Base-by-base conservation (phyloP, 2,113 vertebrate species). In the Hiodon alosoides region DNA sequence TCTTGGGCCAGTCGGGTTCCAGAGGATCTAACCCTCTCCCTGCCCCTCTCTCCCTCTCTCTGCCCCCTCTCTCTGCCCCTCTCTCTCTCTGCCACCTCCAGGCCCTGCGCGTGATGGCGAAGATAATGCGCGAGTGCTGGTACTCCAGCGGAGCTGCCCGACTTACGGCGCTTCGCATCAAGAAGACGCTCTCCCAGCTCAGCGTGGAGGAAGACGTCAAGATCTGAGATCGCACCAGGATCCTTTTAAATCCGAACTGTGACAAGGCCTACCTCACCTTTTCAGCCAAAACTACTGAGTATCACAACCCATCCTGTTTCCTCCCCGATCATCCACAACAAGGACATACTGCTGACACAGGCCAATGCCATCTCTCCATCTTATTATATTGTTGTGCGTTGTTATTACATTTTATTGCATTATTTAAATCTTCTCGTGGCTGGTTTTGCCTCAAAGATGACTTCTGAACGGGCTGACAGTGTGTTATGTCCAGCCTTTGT, bases 111-210 rank as follows among this genome's bases (percentile, higher is more conserved):
- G 94, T 98, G 78, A 97, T 98, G 95, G 95, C 94, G 6, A 98
- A 96, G 89, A 96, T 98, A 89, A 99, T 98, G 97, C 88, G 95
- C 0, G 97, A 99, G 84, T 99, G 97, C 79, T 99, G 96, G 96
- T 98, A 98, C 2, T 89, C 94, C 54, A 99, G 97, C 0, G 95
- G 95, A 0, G 94, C 95, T 0, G 97, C 97, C 13, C 93, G 96
- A 0, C 85, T 98, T 69, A 99, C 96, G 0, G 95, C 96, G 4
- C 91, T 99, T 75, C 96, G 97, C 85, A 96, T 99, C 68, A 99
- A 99, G 89, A 99, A 99, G 87, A 97, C 94, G 69, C 90, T 99
- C 10, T 96, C 97, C 0, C 97, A 97, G 84, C 94, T 98, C 86
- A 96, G 95, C 2, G 86, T 96, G 81, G 93, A 97, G 78, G 97